A percentile compares a stretch with the other conserved stretches of the same genome.
Evolutionary conservation across 2,888 invertebrate species (phyloP).

Genomic region (Vanessa cardui): DNA sequence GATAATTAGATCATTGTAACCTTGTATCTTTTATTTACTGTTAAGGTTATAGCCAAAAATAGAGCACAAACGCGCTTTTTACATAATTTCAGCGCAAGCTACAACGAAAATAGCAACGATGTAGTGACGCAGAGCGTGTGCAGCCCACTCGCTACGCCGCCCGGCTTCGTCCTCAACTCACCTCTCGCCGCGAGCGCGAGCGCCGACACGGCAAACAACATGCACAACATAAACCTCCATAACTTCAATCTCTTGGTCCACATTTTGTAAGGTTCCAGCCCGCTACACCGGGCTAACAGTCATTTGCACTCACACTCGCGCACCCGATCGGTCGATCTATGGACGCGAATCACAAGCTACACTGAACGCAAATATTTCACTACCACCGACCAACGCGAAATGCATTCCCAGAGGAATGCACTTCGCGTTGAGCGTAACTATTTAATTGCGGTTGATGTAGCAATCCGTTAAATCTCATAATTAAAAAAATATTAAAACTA

Average conservation of each 20-base stretch:
- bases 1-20: slow-evolving; percentile 46
- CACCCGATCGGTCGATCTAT: slow-evolving; percentile 77
- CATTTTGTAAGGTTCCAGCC: slow-evolving; percentile 76
- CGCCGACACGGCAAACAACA: slow-evolving; percentile 71
- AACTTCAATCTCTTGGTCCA: slow-evolving; percentile 78
- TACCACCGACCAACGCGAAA: slow-evolving; percentile 54
- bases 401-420: slow-evolving; percentile 66
- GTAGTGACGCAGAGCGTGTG: slow-evolving; percentile 72
- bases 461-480: slow-evolving; percentile 1
- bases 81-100: slow-evolving; percentile 83
- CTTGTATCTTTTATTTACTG: slow-evolving; percentile 67
- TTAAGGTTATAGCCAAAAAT: slow-evolving; percentile 80
- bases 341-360: slow-evolving; percentile 65
- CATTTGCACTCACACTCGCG: slow-evolving; percentile 82
- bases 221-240: slow-evolving; percentile 81
- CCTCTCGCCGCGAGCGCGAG: slow-evolving; percentile 74
- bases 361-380: slow-evolving; percentile 58
- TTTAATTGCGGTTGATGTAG: slow-evolving; percentile 56
- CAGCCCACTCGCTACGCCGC: slow-evolving; percentile 46
- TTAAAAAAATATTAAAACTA: slow-evolving; percentile 9
- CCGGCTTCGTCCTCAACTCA: slow-evolving; percentile 56
- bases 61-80: slow-evolving; percentile 80
- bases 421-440: slow-evolving; percentile 60
- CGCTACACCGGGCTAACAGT: slow-evolving; percentile 75
- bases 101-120: slow-evolving; percentile 77